These are phyloP conservation scores for Spodoptera picta DNA, from an alignment of 2,888 invertebrate genomes.

Conservation along the genomic window DNA sequence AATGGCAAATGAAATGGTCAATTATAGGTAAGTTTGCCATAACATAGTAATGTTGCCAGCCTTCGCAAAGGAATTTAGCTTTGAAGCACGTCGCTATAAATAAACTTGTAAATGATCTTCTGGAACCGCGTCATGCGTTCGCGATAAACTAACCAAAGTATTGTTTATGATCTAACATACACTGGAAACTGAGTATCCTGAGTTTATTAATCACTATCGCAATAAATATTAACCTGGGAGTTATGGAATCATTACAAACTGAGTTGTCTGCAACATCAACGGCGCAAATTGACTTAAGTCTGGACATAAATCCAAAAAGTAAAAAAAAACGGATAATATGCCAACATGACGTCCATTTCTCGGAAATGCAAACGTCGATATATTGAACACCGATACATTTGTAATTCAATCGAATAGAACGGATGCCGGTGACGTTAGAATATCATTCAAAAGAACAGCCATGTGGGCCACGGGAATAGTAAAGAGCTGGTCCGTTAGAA, in stretches of 20 bases:
- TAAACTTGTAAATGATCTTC: conserved; percentile 46
- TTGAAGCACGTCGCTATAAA: conserved; percentile 44
- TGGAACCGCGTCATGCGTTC: conserved; percentile 46
- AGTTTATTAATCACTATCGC: not conserved
- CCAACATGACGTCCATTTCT: conserved; percentile 33
- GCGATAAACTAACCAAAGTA: conserved; percentile 32
- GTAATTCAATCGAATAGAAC: conserved; percentile 52
- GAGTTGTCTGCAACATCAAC: no score
- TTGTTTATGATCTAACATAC: conserved; percentile 7
- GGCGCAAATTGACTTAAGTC: no score
- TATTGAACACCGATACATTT: conserved; percentile 51
- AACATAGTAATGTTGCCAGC: conserved; percentile 26
- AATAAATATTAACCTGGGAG: no score
- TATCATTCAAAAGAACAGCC: conserved; percentile 37
- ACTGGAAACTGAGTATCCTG: not conserved
- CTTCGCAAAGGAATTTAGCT: conserved; percentile 22
- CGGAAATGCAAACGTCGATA: conserved; percentile 24
- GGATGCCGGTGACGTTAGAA: conserved; percentile 53
- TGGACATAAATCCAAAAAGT: no score
- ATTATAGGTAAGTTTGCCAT: conserved; percentile 11
- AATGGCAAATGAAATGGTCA: not conserved
- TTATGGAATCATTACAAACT: no score
- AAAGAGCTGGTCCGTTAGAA: conserved; percentile 40
- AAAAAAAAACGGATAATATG: not conserved
- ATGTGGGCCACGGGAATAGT: conserved; percentile 46